Evolutionary conservation across 2,888 invertebrate species (phyloP).

Genomic region (Platycheirus rosarum): DNA sequence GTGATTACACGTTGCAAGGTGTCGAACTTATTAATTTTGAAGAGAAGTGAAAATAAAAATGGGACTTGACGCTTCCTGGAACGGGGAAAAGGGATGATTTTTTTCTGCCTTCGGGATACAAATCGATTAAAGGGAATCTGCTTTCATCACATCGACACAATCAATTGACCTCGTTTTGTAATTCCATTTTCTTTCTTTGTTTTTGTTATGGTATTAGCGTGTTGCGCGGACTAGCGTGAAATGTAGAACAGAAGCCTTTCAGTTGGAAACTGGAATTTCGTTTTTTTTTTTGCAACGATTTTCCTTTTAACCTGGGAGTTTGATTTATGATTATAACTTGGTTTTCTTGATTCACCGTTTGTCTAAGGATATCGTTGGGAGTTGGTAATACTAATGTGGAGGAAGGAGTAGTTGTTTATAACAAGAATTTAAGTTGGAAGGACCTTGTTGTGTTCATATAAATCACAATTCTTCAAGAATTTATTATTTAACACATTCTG

Average conservation of each 20-base stretch:
- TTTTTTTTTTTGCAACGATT: slow-evolving; percentile 9
- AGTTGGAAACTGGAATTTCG: slow-evolving; percentile 3
- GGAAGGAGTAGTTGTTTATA: background rate
- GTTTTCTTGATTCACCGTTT: background rate
- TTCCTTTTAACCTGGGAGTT: slow-evolving; percentile 12
- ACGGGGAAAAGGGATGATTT: background rate
- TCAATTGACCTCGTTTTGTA: slow-evolving; percentile 23
- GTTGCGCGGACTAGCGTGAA: slow-evolving; percentile 29
- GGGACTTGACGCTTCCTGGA: background rate
- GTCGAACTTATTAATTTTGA: slow-evolving; percentile 28
- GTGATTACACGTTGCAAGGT: background rate
- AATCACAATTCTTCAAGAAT: too few species aligned
- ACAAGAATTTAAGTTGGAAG: too few species aligned
- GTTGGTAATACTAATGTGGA: background rate
- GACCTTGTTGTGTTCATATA: background rate
- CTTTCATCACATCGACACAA: slow-evolving; percentile 20
- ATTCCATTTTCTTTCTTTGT: background rate
- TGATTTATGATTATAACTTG: slow-evolving; percentile 35
- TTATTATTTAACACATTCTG: too few species aligned
- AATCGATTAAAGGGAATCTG: slow-evolving; percentile 34
- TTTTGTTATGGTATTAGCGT: slow-evolving; percentile 6
- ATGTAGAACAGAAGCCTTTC: slow-evolving; percentile 17
- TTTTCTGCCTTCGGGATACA: slow-evolving; percentile 16
- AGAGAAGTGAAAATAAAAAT: background rate
- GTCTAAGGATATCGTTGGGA: slow-evolving; percentile 9